Conservation (phyloP, 2,888 invertebrate genomes). For the Drosophila crucigera region DNA sequence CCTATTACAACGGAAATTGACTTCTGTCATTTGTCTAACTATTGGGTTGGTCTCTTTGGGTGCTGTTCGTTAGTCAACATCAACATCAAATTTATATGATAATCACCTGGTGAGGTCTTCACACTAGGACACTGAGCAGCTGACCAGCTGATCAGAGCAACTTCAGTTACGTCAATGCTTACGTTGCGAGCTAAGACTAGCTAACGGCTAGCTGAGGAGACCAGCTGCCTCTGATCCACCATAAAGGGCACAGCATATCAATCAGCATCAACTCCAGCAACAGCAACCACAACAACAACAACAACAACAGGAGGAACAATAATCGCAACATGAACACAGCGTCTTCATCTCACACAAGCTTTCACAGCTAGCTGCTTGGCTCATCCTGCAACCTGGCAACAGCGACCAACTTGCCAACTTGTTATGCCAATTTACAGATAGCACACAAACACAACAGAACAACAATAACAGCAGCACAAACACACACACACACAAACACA, state of each 20-base stretch:
- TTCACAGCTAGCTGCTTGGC: constrained; percentile 13
- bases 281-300: neutral
- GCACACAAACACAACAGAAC: constrained; percentile 32
- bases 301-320: neutral
- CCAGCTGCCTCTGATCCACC: constrained; percentile 32
- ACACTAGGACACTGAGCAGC: neutral
- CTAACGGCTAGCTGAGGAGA: constrained; percentile 32
- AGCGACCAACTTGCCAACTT: constrained; percentile 48
- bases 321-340: constrained; percentile 23
- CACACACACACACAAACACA: neutral
- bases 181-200: constrained; percentile 23
- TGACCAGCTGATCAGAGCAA: constrained; percentile 35
- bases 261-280: constrained; percentile 24
- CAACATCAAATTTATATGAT: neutral
- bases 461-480: neutral
- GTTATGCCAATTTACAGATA: constrained; percentile 70
- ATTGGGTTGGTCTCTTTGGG: neutral
- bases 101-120: neutral
- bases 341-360: constrained; percentile 20
- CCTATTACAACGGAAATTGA: neutral
- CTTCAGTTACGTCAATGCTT: constrained; percentile 54
- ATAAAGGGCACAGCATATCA: constrained; percentile 31
- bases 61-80: neutral
- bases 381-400: constrained; percentile 46
- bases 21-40: neutral